Evolutionary conservation across 2,888 invertebrate species (phyloP).

Genomic region (Leptopilina myrica): DNA sequence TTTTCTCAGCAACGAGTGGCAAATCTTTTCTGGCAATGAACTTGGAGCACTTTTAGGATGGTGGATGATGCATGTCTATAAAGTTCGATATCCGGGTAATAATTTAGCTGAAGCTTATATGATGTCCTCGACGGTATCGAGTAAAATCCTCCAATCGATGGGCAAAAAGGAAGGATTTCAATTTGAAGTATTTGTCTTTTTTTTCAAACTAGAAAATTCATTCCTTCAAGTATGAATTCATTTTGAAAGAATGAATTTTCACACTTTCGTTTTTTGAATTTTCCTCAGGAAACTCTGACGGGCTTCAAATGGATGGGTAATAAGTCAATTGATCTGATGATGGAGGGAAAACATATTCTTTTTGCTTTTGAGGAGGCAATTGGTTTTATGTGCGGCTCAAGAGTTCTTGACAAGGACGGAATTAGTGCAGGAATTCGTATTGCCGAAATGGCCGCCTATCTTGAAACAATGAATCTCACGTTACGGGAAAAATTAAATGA

Average conservation of each 20-base stretch:
- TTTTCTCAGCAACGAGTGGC: conserved; percentile 84
- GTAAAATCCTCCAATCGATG: conserved; percentile 93
- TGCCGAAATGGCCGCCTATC: conserved; percentile 86
- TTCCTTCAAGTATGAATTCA: too few relatives aligned
- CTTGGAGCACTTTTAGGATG: conserved; percentile 95
- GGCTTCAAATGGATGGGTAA: conserved; percentile 99
- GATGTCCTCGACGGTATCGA: conserved; percentile 96
- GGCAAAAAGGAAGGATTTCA: conserved; percentile 87
- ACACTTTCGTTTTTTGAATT: conserved; percentile 60
- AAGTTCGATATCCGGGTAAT: conserved; percentile 76
- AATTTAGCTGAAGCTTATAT: conserved; percentile 85
- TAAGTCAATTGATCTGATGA: conserved; percentile 84
- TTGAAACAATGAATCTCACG: conserved; percentile 81
- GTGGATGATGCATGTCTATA: conserved; percentile 88
- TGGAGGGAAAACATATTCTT: conserved; percentile 86
- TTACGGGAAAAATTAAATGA: conserved; percentile 83
- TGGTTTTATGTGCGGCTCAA: conserved; percentile 95
- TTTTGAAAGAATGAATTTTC: too few relatives aligned
- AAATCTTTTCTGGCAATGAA: conserved; percentile 96
- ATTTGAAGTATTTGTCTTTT: conserved; percentile 77
- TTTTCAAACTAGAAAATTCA: too few relatives aligned
- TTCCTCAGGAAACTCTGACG: conserved; percentile 91
- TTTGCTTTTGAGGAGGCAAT: conserved; percentile 99
- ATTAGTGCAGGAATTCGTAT: conserved; percentile 91
- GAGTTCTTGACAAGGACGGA: conserved; percentile 97